Percentiles rank a stretch among this genome's conserved stretches.
These are phyloP conservation scores for Gobio gobio DNA, from an alignment of 2,113 vertebrate genomes.

Conservation along the genomic window DNA sequence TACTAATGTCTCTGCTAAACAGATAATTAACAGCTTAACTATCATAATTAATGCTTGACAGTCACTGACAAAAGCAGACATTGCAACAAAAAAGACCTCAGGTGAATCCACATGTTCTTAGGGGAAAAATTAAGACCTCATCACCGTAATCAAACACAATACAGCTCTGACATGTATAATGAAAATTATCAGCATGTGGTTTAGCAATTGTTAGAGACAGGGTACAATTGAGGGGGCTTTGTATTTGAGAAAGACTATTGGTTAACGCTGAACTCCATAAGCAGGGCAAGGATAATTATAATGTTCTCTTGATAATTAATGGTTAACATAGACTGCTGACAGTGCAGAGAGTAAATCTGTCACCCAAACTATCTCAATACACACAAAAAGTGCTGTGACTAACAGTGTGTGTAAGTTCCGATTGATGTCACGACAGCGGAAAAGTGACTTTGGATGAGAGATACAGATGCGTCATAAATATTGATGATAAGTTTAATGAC, in stretches of 20 bases:
- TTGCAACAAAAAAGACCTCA: background rate
- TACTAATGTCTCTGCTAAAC: background rate
- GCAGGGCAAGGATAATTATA: constrained; percentile 39
- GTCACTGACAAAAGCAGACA: background rate
- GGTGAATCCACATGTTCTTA: background rate
- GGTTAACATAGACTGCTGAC: constrained; percentile 53
- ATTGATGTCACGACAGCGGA: constrained; percentile 9
- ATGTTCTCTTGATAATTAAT: constrained; percentile 49
- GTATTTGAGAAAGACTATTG: constrained; percentile 1
- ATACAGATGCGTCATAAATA: constrained; percentile 47
- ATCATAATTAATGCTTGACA: constrained; percentile 5
- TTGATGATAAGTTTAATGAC: constrained; percentile 18
- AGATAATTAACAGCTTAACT: background rate
- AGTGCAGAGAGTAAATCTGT: constrained; percentile 56
- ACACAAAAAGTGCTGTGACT: constrained; percentile 42
- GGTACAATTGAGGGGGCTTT: background rate
- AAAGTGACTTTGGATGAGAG: constrained; percentile 28
- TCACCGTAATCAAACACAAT: background rate
- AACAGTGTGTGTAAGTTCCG: constrained; percentile 43
- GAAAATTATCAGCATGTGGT: background rate
- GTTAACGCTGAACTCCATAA: constrained; percentile 22
- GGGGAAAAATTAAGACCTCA: background rate
- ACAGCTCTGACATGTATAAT: background rate
- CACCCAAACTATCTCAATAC: constrained; percentile 56
- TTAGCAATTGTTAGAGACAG: background rate